Base-by-base conservation (phyloP, 2,797 vertebrate genomes). In the Erithacus rubecula region DNA sequence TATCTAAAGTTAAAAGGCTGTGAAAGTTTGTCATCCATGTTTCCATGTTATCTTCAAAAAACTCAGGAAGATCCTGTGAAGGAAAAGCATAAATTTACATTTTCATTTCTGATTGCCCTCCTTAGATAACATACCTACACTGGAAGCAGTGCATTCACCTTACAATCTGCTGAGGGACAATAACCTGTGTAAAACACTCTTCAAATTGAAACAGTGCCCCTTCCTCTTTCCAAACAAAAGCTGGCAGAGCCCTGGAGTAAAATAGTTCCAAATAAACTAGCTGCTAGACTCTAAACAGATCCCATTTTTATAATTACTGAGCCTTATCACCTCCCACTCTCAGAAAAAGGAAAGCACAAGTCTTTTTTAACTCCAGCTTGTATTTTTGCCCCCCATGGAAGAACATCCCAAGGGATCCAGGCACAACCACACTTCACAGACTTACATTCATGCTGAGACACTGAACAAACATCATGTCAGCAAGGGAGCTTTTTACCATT, bases 31-130 rank as follows among this genome's bases (percentile, higher is more conserved):
- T 99, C 99, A 99, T 99, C 99, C 99, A 99, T 2, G 99, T 99
- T 97, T 99, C 99, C 99, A 99, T 99, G 97, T 99, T 99, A 97
- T 99, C 99, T 97, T 99, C 99, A 98, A 99, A 99, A 97, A 99
- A 99, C 96, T 99, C 99, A 37, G 99, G 99, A 82, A 99, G 99
- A 96, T 99, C 99, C 99, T 99, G 94, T 43, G n/a, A 89, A 81
- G 37, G 13, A 84, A 80, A 95, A 94, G 71, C 27, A 91, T 23
- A 87, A 68, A 89, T 49, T 8, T 46, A 19, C 20, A 55, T 93
- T 83, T 87, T 39, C 43, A 63, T 56, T 85, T 71, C 39, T 56
- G 46, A 62, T 0, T 81, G 26, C 26, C 47, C 16, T 43, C 12
- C 20, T 88, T 15, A 44, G 36, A 10, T 83, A 93, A 62, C 23